Conservation (phyloP, 2,113 vertebrate species). For the Casuarius casuarius region DNA sequence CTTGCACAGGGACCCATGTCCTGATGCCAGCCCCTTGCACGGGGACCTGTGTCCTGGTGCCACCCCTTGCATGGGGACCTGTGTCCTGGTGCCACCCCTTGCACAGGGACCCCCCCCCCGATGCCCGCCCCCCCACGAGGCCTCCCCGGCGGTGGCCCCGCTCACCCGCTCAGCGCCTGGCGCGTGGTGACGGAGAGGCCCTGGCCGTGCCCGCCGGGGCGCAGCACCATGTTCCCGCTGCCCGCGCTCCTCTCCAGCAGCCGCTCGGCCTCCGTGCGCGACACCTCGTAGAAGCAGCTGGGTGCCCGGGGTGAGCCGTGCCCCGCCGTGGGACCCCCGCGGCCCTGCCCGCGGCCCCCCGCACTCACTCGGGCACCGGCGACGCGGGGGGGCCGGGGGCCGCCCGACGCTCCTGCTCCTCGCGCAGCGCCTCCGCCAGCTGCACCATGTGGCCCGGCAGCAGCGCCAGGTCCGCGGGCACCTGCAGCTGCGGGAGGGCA, state of each 20-base stretch:
- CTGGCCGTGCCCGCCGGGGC: constrained; percentile 68
- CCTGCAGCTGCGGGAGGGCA: constrained; percentile 69
- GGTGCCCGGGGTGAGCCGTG: neutral
- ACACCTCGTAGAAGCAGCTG: constrained; percentile 82
- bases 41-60: too few species aligned
- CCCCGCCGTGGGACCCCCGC: too few species aligned
- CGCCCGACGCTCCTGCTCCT: constrained; percentile 69
- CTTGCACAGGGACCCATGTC: too few species aligned
- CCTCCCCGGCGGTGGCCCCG: neutral
- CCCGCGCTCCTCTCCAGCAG: constrained; percentile 77
- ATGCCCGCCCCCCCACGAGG: too few species aligned
- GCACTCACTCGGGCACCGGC: neutral
- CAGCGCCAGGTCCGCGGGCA: constrained; percentile 79
- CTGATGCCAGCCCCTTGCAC: too few species aligned
- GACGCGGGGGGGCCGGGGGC: neutral
- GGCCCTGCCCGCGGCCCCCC: neutral
- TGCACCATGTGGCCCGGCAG: constrained; percentile 85
- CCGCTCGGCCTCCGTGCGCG: constrained; percentile 78
- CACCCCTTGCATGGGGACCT: too few species aligned
- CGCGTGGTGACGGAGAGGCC: constrained; percentile 79
- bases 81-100: too few species aligned
- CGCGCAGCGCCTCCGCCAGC: constrained; percentile 76
- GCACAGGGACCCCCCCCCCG: too few species aligned
- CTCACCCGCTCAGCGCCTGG: constrained; percentile 78
- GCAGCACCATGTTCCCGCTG: constrained; percentile 83